A percentile compares a stretch with the other conserved stretches of the same genome.
Conservation (phyloP, 2,113 vertebrate genomes). For the Camelus dromedarius region DNA sequence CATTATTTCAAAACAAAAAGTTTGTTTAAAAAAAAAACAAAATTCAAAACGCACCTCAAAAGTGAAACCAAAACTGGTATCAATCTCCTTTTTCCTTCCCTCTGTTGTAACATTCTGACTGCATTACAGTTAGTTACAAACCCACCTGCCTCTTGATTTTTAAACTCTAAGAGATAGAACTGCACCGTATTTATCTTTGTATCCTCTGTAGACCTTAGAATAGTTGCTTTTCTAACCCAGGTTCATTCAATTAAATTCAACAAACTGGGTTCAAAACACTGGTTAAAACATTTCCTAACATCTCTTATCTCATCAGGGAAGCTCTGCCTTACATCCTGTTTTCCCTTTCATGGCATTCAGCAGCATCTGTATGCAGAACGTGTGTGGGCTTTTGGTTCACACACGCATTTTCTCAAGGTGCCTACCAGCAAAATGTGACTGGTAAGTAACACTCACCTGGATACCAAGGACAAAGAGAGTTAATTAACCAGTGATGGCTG, state of each 20-base stretch:
- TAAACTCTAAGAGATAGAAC: neutral
- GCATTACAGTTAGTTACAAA: neutral
- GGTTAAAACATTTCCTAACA: constrained; percentile 6
- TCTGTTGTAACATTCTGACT: neutral
- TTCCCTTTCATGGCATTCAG: neutral
- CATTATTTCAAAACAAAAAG: constrained; percentile 42
- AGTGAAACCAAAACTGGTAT: constrained; percentile 18
- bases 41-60: neutral
- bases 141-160: constrained; percentile 3
- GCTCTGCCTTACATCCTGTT: neutral
- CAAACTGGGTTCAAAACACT: constrained; percentile 26
- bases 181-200: neutral
- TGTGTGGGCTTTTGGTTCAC: neutral
- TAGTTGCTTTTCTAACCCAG: constrained; percentile 1
- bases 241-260: constrained; percentile 50
- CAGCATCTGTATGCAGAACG: neutral
- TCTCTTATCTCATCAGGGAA: neutral
- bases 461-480: constrained; percentile 40
- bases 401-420: neutral
- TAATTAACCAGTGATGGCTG: neutral
- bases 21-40: neutral
- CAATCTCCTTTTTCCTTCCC: neutral
- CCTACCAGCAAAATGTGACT: neutral
- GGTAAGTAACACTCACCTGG: neutral
- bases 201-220: constrained; percentile 19